Evolutionary conservation across 2,888 invertebrate genomes (phyloP).

Genomic region (Pheosia tremula): DNA sequence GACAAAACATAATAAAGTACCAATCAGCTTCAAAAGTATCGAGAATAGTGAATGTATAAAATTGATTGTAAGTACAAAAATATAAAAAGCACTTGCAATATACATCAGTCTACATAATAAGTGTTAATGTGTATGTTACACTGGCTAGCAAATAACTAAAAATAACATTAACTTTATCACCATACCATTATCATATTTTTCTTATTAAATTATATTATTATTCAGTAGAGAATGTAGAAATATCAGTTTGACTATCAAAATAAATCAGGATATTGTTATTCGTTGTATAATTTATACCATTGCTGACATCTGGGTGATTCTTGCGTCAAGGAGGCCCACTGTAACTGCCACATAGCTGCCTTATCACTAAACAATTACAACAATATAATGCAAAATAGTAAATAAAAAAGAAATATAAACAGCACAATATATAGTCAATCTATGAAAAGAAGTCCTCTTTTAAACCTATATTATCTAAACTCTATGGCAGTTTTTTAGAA

Average conservation of each 20-base stretch:
- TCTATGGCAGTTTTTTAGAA: conserved; percentile 78
- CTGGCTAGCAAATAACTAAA: conserved; percentile 42
- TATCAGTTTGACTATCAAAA: conserved; percentile 23
- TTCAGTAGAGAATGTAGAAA: conserved; percentile 7
- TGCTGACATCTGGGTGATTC: conserved; percentile 26
- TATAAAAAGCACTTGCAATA: conserved; percentile 43
- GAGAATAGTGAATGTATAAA: conserved; percentile 39
- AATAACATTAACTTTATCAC: conserved; percentile 37
- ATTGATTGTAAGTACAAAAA: conserved; percentile 37
- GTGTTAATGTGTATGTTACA: conserved; percentile 27
- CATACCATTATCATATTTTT: conserved; percentile 24
- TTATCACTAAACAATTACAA: conserved; percentile 42
- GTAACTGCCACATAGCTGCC: conserved; percentile 18
- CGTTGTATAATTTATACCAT: conserved; percentile 52
- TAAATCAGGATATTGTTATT: conserved; percentile 53
- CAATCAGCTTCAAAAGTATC: conserved; percentile 33
- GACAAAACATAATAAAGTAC: no score
- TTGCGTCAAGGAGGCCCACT: conserved; percentile 21
- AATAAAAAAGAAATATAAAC: conserved; percentile 55
- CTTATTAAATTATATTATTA: conserved; percentile 35
- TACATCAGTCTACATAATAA: conserved; percentile 46
- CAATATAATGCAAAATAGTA: conserved; percentile 45
- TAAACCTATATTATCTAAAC: conserved; percentile 53
- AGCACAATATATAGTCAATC: conserved; percentile 58
- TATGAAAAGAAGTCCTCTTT: conserved; percentile 55